These are phyloP conservation scores for Steinernema feltiae DNA, from an alignment of 1,140 invertebrate species.

Conservation along the genomic window DNA sequence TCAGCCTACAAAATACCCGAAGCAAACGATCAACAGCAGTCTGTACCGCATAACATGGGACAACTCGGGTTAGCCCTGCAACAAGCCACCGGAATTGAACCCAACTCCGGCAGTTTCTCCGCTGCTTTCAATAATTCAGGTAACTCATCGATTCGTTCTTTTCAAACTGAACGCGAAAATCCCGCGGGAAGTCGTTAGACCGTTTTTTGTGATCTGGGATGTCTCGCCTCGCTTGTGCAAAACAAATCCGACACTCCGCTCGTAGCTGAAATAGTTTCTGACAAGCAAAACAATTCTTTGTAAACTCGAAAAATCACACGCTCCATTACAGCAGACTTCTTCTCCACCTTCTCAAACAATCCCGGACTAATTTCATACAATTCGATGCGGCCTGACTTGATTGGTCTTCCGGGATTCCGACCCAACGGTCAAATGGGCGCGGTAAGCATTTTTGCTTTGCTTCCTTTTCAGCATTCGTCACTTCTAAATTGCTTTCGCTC, in stretches of 20 bases:
- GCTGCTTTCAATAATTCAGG: neutral
- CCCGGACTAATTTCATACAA: constrained; percentile 3
- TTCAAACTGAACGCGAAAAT: neutral
- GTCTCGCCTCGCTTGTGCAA: neutral
- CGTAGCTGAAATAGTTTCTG: too few species aligned
- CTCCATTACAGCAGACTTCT: constrained; percentile 5
- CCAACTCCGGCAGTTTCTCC: neutral
- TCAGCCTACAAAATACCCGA: neutral
- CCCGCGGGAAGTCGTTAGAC: neutral
- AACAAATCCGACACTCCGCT: too few species aligned
- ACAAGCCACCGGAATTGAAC: neutral
- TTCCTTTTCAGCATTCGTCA: too few species aligned
- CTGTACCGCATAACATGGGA: neutral
- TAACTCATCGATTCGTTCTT: neutral
- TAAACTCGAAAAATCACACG: neutral
- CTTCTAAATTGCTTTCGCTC: too few species aligned
- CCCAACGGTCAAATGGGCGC: constrained; percentile 6
- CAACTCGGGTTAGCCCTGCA: neutral
- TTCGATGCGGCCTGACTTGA: neutral
- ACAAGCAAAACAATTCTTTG: neutral
- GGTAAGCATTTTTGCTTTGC: neutral
- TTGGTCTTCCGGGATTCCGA: neutral
- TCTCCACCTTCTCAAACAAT: constrained; percentile 11
- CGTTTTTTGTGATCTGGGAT: neutral
- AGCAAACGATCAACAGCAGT: neutral